A percentile compares a stretch with the other conserved stretches of the same genome.
phyloP scores from a whole-genome alignment of 2,113 vertebrate species.

The Empidonax traillii region DNA sequence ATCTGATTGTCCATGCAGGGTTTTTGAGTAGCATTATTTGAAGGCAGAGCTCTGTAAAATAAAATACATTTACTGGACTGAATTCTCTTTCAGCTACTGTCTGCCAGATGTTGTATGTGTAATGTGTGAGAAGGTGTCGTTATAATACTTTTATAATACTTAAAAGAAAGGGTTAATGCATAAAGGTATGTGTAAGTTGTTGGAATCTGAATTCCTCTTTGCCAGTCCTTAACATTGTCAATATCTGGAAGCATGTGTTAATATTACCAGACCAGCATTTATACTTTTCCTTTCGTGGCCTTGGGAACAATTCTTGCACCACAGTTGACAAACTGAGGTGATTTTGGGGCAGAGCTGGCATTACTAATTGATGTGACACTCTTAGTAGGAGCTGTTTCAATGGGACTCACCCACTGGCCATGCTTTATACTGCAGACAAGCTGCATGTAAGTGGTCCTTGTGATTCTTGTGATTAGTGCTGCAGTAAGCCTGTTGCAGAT shows the following conservation, averaged over 20 bases:
- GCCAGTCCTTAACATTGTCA: not conserved
- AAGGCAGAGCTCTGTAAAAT: not conserved
- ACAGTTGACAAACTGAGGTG: not conserved
- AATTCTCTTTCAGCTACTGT: not conserved
- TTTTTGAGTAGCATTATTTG: not conserved
- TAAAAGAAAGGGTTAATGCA: not conserved
- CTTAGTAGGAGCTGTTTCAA: not conserved
- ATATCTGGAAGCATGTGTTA: not conserved
- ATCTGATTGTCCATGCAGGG: not conserved
- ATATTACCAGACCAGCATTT: not conserved
- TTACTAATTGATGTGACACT: not conserved
- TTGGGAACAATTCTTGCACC: not conserved
- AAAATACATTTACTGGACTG: not conserved
- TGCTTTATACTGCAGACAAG: not conserved
- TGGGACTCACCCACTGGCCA: not conserved
- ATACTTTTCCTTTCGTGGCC: not conserved
- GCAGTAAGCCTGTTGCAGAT: not conserved
- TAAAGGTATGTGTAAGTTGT: not conserved
- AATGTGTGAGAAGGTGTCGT: not conserved
- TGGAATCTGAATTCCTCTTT: not conserved
- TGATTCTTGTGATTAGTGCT: not conserved
- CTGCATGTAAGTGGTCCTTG: not conserved
- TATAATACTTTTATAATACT: not conserved
- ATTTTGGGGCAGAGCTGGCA: not conserved
- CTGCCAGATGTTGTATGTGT: not conserved